Percentiles rank a stretch among this genome's conserved stretches.
These are phyloP conservation scores for Chromis chromis DNA, from an alignment of 2,797 vertebrate genomes.

Conservation along the genomic window DNA sequence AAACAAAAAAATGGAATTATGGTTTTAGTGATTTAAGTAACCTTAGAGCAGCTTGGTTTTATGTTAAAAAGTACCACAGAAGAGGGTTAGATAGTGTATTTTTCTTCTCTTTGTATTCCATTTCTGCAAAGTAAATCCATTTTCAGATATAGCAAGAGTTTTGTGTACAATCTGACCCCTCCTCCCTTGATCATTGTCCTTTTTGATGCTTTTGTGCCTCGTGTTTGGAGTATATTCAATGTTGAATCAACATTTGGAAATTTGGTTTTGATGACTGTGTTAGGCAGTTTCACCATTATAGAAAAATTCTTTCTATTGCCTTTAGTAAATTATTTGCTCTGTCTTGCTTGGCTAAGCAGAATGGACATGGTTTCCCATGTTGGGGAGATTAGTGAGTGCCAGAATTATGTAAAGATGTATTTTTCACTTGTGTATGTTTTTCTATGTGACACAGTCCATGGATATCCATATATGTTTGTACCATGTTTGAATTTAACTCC, in stretches of 20 bases:
- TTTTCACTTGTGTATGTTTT: neutral
- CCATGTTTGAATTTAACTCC: neutral
- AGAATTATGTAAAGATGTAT: neutral
- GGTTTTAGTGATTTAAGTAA: constrained; percentile 5
- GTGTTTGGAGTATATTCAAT: constrained; percentile 10
- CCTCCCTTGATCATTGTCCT: neutral
- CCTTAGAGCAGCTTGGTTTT: neutral
- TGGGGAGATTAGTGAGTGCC: neutral
- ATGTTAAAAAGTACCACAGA: neutral
- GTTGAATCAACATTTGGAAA: neutral
- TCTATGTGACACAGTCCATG: constrained; percentile 6
- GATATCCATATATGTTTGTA: constrained; percentile 13
- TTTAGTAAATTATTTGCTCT: constrained; percentile 1
- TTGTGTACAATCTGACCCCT: constrained; percentile 7
- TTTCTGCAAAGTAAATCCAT: neutral
- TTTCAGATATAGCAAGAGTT: neutral
- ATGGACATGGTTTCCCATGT: neutral
- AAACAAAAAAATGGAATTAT: neutral
- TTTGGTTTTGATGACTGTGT: neutral
- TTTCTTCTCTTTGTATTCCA: neutral
- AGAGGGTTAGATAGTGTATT: neutral
- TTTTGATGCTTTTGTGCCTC: constrained; percentile 18
- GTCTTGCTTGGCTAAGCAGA: neutral
- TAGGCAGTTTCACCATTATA: neutral
- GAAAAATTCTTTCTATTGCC: neutral